These are phyloP conservation scores for Kryphioiulus occultus DNA, from an alignment of 2,888 invertebrate genomes.

Conservation along the genomic window DNA sequence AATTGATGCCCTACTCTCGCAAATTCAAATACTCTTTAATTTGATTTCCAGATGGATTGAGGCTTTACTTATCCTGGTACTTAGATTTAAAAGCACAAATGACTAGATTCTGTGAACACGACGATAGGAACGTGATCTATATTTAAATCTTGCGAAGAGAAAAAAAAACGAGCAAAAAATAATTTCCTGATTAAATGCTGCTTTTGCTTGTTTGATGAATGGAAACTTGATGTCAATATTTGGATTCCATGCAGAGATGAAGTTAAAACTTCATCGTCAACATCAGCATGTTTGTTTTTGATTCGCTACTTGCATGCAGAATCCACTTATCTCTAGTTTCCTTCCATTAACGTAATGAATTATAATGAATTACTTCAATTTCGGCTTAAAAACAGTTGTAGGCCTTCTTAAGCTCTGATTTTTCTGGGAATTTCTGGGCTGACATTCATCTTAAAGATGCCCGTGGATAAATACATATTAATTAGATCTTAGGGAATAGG, in stretches of 20 bases:
- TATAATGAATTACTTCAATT: neutral
- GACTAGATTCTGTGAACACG: neutral
- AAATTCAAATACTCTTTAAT: neutral
- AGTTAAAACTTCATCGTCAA: slow-evolving; percentile 19
- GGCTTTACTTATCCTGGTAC: neutral
- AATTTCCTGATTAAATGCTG: slow-evolving; percentile 26
- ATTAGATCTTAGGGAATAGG: neutral
- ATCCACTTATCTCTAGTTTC: slow-evolving; percentile 32
- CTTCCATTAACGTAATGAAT: slow-evolving; percentile 36
- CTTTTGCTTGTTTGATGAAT: slow-evolving; percentile 34
- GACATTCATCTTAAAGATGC: neutral
- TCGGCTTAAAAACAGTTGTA: neutral
- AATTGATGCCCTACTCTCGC: slow-evolving; percentile 7
- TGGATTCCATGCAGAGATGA: slow-evolving; percentile 27
- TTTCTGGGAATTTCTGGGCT: neutral
- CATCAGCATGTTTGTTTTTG: slow-evolving; percentile 27
- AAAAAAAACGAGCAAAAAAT: neutral
- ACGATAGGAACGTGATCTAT: neutral
- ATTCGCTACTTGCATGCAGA: neutral
- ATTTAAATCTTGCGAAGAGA: slow-evolving; percentile 11
- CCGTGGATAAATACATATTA: neutral
- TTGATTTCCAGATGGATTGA: neutral
- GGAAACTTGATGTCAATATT: slow-evolving; percentile 6
- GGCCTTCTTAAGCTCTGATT: neutral
- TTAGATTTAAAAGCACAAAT: neutral